Conservation (phyloP, 2,888 invertebrate species). For the Ashinkailepas kermadecensis region DNA sequence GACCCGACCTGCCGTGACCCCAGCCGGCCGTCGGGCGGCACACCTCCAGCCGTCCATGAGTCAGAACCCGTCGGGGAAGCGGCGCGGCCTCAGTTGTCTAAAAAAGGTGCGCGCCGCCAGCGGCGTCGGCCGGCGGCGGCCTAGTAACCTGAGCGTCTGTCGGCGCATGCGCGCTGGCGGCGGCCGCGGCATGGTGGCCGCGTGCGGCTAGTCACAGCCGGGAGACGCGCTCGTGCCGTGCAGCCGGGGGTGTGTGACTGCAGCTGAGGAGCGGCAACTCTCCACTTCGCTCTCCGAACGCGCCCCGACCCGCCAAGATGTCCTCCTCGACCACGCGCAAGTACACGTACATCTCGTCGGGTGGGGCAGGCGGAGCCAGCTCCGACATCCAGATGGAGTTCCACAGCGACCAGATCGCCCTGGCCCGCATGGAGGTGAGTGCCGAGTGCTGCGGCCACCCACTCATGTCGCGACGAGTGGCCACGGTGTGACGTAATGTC, state of each 20-base stretch:
- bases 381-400: constrained; percentile 15
- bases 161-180: neutral
- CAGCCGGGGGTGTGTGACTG: neutral
- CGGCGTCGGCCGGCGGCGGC: neutral
- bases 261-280: neutral
- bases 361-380: neutral
- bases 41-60: too few relatives aligned
- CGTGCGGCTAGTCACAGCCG: neutral
- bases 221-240: neutral
- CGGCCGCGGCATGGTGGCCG: neutral
- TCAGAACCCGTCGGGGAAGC: too few relatives aligned
- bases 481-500: too few relatives aligned
- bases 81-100: neutral
- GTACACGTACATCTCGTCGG: constrained; percentile 3
- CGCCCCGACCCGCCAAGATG: neutral
- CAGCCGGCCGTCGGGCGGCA: too few relatives aligned
- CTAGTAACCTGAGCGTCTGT: neutral
- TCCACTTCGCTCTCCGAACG: neutral
- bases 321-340: constrained; percentile 12
- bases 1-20: too few relatives aligned
- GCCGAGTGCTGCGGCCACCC: too few relatives aligned
- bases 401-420: constrained; percentile 21
- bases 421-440: constrained; percentile 15
- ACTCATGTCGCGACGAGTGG: too few relatives aligned
- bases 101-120: neutral